Base-by-base conservation (phyloP, 2,113 vertebrate species). In the Leucopsar rothschildi region DNA sequence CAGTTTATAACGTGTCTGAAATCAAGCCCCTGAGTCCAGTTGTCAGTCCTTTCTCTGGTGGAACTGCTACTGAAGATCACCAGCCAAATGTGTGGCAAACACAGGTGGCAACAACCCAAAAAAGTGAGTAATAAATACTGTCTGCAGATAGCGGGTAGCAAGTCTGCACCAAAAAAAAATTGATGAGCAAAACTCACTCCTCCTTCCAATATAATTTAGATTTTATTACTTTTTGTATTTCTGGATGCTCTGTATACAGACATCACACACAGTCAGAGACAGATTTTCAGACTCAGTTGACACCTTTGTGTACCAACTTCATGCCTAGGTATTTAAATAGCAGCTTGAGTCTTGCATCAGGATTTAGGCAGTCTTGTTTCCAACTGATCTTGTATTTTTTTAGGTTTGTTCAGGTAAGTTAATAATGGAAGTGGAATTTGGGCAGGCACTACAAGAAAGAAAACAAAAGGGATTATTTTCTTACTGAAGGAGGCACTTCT, bases 61-160 rank as follows among this genome's bases (percentile, higher is more conserved):
- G 69, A 69, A 82, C 68, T 45, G 27, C 59, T 82, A 1, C 50
- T 79, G 60, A 78, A 73, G 69, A 79, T 83, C 52, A 28, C 31
- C 70, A 61, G 27, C 19, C 42, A 78, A 31, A 37, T 11, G 25
- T 15, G 22, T 29, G 63, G 63, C 88, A 70, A 52, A n/a, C 75
- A 63, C 68, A 52, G 3, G 44, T 4, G 71, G 81, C 35, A 56
- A 60, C 61, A 90, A 39, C 40, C 42, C 49, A 15, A 18, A 96
- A 91, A 93, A 71, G 95, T 96, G 77, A 71, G 79, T 39, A 60
- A 61, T 24, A 42, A 64, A 79, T 64, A 55, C 50, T 81, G 27
- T 37, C 49, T 6, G 11, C 31, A n/a, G 28, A 22, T 56, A n/a
- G 0, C 1, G 2, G 24, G 21, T 42, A 57, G 40, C 24, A 56